phyloP scores from a whole-genome alignment of 2,113 vertebrate species.

The Triplophysa dalaica region DNA sequence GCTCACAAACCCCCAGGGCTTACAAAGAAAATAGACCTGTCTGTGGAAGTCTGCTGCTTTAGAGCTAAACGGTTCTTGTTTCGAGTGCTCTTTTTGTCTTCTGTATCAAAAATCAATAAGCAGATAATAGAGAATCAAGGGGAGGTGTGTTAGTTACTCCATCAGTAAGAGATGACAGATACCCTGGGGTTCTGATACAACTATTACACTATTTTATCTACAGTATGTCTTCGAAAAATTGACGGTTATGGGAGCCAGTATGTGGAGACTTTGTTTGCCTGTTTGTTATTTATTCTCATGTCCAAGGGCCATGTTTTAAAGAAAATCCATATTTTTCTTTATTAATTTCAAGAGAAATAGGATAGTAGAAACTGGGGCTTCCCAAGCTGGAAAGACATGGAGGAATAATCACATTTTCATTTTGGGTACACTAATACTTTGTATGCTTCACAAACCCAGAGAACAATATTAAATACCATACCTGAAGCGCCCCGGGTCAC shows the following conservation, averaged over 20 bases:
- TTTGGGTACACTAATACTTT: no score
- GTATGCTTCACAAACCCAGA: no score
- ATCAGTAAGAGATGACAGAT: conserved; percentile 12
- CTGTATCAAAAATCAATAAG: conserved; percentile 37
- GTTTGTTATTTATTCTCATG: neutral
- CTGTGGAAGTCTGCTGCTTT: conserved; percentile 11
- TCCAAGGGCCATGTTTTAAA: no score
- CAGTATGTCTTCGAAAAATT: neutral
- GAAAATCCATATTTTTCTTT: no score
- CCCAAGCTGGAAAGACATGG: no score
- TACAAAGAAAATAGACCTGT: conserved; percentile 38
- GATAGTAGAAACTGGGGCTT: no score
- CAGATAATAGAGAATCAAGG: conserved; percentile 19
- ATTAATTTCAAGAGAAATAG: no score
- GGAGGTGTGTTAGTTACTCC: conserved; percentile 1
- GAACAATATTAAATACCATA: neutral
- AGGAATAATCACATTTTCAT: no score
- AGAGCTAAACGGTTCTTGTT: conserved; percentile 27
- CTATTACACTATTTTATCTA: neutral
- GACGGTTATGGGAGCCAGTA: neutral
- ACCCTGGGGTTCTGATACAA: neutral
- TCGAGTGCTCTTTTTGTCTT: conserved; percentile 16
- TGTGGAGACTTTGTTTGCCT: neutral
- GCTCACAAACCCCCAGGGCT: conserved; percentile 13
- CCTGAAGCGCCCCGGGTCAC: neutral